Evolutionary conservation across 2,888 invertebrate species (phyloP), one percentile per base, ranked within the genome.

Genomic region (Drymonia ruficornis): DNA sequence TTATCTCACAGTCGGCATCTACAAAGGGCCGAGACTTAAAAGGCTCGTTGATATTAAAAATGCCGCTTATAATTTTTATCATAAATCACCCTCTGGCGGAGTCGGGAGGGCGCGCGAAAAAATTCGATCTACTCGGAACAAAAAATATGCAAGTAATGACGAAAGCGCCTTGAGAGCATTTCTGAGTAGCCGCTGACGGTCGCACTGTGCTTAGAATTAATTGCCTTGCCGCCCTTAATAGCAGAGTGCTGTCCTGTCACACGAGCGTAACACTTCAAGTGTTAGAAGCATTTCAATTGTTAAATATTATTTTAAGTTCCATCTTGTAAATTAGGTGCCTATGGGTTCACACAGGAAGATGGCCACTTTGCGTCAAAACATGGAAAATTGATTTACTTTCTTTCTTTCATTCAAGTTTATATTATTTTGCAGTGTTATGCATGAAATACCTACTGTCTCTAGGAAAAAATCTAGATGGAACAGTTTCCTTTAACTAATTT

Each of bases 101-200:
- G 78, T 71, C 75, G 79, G 72, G 83, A 81, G 87, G 84, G 90
- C 85, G 89, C 87, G 91, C 89, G 86, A 88, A 89, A 87, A 84
- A 83, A 84, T 80, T 71, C 81, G 83, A 80, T 85, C 84, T 81
- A 81, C 82, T 81, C 80, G 63, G 74, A 81, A 86, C 85, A 89
- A 89, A 89, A 91, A 91, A 91, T 89, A 83, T 91, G 92, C 92
- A 91, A 91, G 92, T 91, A 91, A 92, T 83, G 88, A 83, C 87
- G 78, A 82, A 81, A 83, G 85, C 83, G 77, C 81, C 84, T 81
- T 90, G 86, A 91, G 89, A 89, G 91, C 89, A 87, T 90, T 91
- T 89, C 84, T 83, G 81, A 86, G 89, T 90, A 76, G 70, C 63
- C 72, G 70, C 70, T 75, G 81, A 80, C 76, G 74, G 66, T 34